phyloP scores from a whole-genome alignment of 2,797 vertebrate species.

The Amazona finschi region DNA sequence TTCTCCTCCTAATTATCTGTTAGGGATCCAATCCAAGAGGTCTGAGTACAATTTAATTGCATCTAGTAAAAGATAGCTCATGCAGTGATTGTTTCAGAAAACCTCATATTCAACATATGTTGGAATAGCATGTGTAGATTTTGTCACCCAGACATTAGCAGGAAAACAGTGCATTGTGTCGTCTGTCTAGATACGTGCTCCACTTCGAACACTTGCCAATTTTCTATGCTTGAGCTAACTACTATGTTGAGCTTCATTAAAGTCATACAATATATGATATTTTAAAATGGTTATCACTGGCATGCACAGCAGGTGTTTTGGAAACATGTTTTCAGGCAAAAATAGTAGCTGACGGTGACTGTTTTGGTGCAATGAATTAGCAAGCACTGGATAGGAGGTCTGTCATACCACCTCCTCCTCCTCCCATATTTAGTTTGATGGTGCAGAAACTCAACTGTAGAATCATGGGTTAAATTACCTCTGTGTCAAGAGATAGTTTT shows the following conservation, averaged over 20 bases:
- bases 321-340: not conserved
- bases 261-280: not conserved
- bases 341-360: not conserved
- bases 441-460: not conserved
- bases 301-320: not conserved
- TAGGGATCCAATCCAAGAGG: not conserved
- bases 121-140: not conserved
- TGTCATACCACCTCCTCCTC: not conserved
- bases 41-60: not conserved
- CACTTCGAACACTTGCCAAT: not conserved
- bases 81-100: not conserved
- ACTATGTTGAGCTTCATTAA: not conserved
- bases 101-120: not conserved
- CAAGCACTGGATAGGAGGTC: not conserved
- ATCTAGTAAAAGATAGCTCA: not conserved
- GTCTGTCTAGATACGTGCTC: not conserved
- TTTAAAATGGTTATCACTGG: not conserved
- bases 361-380: not conserved
- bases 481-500: not conserved
- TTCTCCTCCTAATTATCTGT: slow-evolving; percentile 1
- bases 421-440: not conserved
- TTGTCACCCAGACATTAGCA: not conserved
- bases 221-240: not conserved
- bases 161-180: not conserved
- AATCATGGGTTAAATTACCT: not conserved